Conservation (phyloP, 2,888 invertebrate genomes). For the Sinhomidia bicolor region DNA sequence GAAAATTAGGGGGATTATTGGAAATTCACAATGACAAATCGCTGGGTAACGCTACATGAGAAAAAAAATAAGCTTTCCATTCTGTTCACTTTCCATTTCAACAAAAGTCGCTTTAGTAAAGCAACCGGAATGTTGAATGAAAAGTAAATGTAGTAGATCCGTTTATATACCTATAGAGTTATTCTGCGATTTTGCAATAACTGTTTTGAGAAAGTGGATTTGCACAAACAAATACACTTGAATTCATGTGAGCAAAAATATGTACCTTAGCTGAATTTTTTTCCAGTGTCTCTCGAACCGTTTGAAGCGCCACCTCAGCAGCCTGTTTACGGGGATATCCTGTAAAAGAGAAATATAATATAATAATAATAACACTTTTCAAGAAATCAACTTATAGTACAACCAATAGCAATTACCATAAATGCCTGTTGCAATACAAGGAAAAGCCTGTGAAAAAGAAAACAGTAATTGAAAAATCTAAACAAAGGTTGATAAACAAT, state of each 20-base stretch:
- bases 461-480: no score
- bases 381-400: not conserved
- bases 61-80: no score
- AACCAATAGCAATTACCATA: constrained; percentile 84
- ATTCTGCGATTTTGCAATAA: no score
- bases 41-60: no score
- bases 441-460: constrained; percentile 85
- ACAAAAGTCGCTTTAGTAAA: no score
- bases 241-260: not conserved
- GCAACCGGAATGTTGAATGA: no score
- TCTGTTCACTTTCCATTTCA: no score
- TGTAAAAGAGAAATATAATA: constrained; percentile 72
- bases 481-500: no score
- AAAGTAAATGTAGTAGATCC: not conserved
- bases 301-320: constrained; percentile 87
- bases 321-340: constrained; percentile 91
- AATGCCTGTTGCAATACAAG: constrained; percentile 95
- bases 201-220: no score
- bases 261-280: constrained; percentile 30
- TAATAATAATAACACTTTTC: constrained; percentile 32
- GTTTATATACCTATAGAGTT: no score
- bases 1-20: not conserved
- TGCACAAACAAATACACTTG: no score
- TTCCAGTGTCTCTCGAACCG: constrained; percentile 86
- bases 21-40: not conserved